phyloP scores from a whole-genome alignment of 2,888 invertebrate species.

The Apoda limacodes region DNA sequence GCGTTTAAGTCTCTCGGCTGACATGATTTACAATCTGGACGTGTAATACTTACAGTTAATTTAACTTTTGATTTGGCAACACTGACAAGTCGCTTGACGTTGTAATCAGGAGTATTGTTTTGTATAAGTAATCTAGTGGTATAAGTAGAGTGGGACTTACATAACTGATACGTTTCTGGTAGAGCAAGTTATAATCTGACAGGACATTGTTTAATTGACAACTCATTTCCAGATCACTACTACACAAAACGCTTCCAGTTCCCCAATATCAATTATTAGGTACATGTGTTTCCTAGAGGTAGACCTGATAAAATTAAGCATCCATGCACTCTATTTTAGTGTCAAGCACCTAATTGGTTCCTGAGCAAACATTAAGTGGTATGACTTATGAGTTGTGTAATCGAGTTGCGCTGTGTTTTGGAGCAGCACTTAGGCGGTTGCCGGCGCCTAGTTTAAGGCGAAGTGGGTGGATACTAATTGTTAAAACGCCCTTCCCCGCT shows the following conservation, averaged over 20 bases:
- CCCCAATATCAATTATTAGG: too few species aligned
- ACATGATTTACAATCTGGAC: slow-evolving; percentile 61
- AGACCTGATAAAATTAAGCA: too few species aligned
- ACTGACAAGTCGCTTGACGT: slow-evolving; percentile 57
- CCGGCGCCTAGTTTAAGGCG: slow-evolving; percentile 51
- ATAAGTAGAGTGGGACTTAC: slow-evolving; percentile 58
- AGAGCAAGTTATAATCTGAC: slow-evolving; percentile 59
- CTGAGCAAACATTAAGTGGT: slow-evolving; percentile 23
- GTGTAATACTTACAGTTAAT: slow-evolving; percentile 48
- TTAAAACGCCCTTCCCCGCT: slow-evolving; percentile 60
- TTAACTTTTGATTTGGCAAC: slow-evolving; percentile 63
- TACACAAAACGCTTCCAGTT: too few species aligned
- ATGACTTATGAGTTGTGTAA: slow-evolving; percentile 34
- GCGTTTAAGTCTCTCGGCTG: slow-evolving; percentile 45
- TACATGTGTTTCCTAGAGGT: too few species aligned
- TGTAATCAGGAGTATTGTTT: slow-evolving; percentile 62
- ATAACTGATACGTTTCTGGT: slow-evolving; percentile 58
- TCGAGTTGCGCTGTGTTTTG: slow-evolving; percentile 38
- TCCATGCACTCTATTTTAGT: too few species aligned
- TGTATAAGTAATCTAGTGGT: slow-evolving; percentile 61
- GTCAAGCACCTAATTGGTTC: slow-evolving; percentile 29
- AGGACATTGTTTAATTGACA: slow-evolving; percentile 54
- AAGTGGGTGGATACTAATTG: slow-evolving; percentile 66
- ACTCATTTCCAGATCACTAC: slow-evolving; percentile 25
- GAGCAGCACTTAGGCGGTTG: slow-evolving; percentile 48